Evolutionary conservation across 2,888 invertebrate genomes (phyloP).

Genomic region (Tenthredo scrophulariae): DNA sequence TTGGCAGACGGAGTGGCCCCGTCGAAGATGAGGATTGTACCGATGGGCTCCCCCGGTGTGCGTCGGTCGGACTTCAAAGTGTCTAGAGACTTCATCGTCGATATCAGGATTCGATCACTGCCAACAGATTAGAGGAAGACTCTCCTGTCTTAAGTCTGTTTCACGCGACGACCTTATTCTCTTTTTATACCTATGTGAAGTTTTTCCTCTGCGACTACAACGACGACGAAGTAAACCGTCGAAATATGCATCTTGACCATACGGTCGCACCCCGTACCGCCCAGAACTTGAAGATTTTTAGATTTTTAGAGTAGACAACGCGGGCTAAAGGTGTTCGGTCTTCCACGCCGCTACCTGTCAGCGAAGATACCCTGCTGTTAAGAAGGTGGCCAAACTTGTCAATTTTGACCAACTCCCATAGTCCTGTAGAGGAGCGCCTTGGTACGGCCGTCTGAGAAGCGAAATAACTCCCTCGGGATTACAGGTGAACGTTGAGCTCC

Average conservation of each 20-base stretch:
- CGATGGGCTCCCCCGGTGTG: conserved; percentile 73
- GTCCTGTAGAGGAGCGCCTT: background rate
- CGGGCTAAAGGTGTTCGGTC: conserved; percentile 10
- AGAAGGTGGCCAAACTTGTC: conserved; percentile 51
- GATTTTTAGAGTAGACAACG: conserved; percentile 31
- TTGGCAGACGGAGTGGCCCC: conserved; percentile 68
- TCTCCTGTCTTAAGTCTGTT: conserved; percentile 57
- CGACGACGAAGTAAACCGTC: conserved; percentile 1
- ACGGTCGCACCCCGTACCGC: background rate
- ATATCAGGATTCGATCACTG: conserved; percentile 76
- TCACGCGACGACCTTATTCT: conserved; percentile 35
- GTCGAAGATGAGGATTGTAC: conserved; percentile 70
- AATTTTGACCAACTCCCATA: conserved; percentile 33
- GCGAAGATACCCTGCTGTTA: conserved; percentile 46
- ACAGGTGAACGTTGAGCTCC: conserved; percentile 49
- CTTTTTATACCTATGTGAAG: background rate
- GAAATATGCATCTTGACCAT: background rate
- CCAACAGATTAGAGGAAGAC: conserved; percentile 74
- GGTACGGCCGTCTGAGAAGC: background rate
- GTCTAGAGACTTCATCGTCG: conserved; percentile 76
- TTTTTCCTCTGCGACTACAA: background rate
- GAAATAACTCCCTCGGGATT: conserved; percentile 40
- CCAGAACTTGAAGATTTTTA: conserved; percentile 11
- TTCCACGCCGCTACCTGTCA: conserved; percentile 49
- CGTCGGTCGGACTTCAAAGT: conserved; percentile 75